These are phyloP conservation scores for Andrena hattorfiana DNA, from an alignment of 2,888 invertebrate species.

Conservation along the genomic window DNA sequence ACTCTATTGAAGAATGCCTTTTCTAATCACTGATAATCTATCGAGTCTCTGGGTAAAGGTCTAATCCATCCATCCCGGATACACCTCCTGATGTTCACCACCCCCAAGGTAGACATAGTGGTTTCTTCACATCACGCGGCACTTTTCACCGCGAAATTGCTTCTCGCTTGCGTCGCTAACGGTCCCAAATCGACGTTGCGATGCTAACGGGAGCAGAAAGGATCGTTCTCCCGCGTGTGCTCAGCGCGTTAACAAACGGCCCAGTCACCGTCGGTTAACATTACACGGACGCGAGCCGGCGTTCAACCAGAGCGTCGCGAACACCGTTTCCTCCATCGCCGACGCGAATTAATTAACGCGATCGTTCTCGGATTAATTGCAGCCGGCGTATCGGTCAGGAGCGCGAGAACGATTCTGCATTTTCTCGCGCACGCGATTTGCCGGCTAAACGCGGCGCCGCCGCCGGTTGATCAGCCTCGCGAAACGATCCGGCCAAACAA, in stretches of 20 bases:
- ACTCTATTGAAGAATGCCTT: no score
- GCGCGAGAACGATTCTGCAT: conserved; percentile 24
- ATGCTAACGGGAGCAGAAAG: conserved; percentile 74
- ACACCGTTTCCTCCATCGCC: conserved; percentile 58
- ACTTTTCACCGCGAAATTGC: conserved; percentile 12
- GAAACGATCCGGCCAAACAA: background rate
- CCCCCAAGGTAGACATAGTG: background rate
- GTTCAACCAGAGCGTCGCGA: conserved; percentile 66
- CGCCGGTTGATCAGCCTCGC: conserved; percentile 28
- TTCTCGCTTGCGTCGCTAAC: conserved; percentile 28
- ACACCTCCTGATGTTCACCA: background rate
- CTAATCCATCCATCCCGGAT: background rate
- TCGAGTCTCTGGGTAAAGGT: no score
- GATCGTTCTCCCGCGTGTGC: conserved; percentile 53
- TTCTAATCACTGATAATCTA: no score
- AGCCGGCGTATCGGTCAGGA: conserved; percentile 15
- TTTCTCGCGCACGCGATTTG: conserved; percentile 50
- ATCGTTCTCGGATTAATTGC: conserved; percentile 50
- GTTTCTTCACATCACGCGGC: background rate
- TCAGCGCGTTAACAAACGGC: conserved; percentile 61
- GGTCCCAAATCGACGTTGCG: conserved; percentile 47
- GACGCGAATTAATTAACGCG: conserved; percentile 61
- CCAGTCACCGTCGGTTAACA: conserved; percentile 56
- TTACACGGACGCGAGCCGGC: conserved; percentile 47
- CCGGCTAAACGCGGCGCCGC: conserved; percentile 24